Base-by-base conservation (phyloP, 2,888 invertebrate species). In the Rhyacophila evoluta region DNA sequence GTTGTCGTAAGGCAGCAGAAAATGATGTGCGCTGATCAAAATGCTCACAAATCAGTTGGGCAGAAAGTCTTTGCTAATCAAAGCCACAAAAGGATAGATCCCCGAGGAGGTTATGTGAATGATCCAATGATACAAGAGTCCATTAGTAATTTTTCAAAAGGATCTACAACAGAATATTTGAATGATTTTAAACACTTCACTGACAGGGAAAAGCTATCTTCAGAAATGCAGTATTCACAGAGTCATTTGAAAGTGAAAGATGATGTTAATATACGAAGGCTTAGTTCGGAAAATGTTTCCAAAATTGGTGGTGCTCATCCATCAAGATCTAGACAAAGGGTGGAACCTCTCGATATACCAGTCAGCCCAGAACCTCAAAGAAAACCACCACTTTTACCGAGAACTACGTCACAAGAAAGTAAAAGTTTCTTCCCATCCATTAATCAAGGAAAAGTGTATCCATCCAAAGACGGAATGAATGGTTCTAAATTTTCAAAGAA, bases 261-360 rank as follows among this genome's bases (percentile, higher is more conserved):
- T 8, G 80, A 80, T 25, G 74, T 78, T 2, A 80, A 78, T 72
- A n/a, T 72, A 29, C 77, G 79, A 29, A 71, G 79, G 41, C 71
- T 79, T 4, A 81, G 79, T 72, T 78, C 74, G 1, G 79, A 81
- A 12, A 83, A 82, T 78, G 39, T 79, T 4, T 84, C 86, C 2
- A 87, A 89, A 79, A 87, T 89, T 0, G 90, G 90, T 0, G 89
- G 91, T 0, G 89, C 90, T 1, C 86, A 90, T 8, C 79, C 80
- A 27, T 55, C 76, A 12, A 78, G 79, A 75, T 38, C 72, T 0
- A 85, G 92, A 28, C 92, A 92, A 84, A 86, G 92, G 25, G 87
- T 92, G 37, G 85, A 90, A 83, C 92, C 92, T 0, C 88, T 91
- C 78, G 91, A 92, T 83, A 87, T 92, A 71, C 87, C 88, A 1